These are phyloP conservation scores for Remorina albescens DNA, from an alignment of 2,797 vertebrate species.

Conservation along the genomic window DNA sequence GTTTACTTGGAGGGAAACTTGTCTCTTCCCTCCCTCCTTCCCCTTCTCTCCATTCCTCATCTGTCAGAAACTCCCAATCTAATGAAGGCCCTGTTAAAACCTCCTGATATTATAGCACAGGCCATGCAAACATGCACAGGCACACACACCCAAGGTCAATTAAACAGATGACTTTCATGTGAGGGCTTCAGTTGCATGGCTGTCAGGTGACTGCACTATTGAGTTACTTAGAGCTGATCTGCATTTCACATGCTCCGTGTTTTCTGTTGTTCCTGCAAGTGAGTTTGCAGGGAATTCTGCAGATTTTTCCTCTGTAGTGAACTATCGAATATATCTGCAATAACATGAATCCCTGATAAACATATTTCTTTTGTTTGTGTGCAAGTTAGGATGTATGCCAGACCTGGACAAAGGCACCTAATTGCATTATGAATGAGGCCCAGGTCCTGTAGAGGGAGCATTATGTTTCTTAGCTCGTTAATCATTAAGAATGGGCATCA, in stretches of 20 bases:
- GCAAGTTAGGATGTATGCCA: conserved; percentile 52
- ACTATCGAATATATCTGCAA: conserved; percentile 26
- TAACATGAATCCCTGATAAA: conserved; percentile 19
- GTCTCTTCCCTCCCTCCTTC: conserved; percentile 41
- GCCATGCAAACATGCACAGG: conserved; percentile 50
- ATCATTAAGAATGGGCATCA: conserved; percentile 75
- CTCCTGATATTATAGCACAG: conserved; percentile 67
- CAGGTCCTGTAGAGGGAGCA: conserved; percentile 47
- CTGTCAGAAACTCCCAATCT: conserved; percentile 66
- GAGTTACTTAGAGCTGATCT: conserved; percentile 53
- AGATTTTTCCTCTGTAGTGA: conserved; percentile 8
- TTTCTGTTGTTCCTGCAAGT: conserved; percentile 25
- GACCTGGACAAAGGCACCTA: conserved; percentile 61
- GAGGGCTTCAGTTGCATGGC: conserved; percentile 66
- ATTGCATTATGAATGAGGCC: conserved; percentile 84
- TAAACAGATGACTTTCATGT: conserved; percentile 78
- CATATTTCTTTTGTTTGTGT: neutral
- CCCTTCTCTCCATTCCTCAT: conserved; percentile 40
- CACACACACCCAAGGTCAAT: conserved; percentile 74
- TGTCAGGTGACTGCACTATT: conserved; percentile 46
- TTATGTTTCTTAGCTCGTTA: conserved; percentile 79
- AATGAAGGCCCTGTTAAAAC: conserved; percentile 77
- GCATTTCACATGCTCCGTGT: conserved; percentile 22
- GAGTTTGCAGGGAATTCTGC: conserved; percentile 13
- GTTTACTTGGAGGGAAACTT: conserved; percentile 67